Conservation (phyloP, 2,113 vertebrate genomes). For the Rhinichthys klamathensis region DNA sequence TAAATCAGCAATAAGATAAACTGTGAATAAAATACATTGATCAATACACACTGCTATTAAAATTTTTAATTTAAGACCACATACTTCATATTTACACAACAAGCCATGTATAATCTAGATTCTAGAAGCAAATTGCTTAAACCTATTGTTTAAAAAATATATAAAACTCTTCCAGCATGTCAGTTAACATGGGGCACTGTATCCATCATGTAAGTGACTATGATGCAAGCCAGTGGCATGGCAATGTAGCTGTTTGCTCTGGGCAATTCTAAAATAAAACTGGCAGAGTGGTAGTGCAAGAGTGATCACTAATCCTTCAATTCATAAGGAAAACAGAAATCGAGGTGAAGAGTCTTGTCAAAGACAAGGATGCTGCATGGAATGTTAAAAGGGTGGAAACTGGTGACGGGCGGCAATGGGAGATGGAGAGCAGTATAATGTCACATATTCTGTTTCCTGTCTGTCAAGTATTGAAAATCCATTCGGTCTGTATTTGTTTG, state of each 20-base stretch:
- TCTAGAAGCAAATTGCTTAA: not conserved
- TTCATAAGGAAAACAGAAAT: slow-evolving; percentile 19
- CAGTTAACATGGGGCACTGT: not conserved
- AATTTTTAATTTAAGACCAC: not conserved
- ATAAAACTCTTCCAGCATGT: not conserved
- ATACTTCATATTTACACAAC: not conserved
- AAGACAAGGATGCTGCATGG: slow-evolving; percentile 16
- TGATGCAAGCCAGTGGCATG: slow-evolving; percentile 2
- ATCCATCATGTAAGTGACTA: not conserved
- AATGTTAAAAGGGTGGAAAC: slow-evolving; percentile 10
- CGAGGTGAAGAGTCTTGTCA: slow-evolving; percentile 7
- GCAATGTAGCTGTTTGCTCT: slow-evolving; percentile 13
- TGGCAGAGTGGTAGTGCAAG: slow-evolving; percentile 14
- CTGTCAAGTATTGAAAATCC: slow-evolving; percentile 17
- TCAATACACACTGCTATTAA: not conserved
- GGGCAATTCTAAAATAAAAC: slow-evolving; percentile 15
- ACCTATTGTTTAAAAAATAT: not conserved
- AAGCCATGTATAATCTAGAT: not conserved
- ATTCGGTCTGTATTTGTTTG: not conserved
- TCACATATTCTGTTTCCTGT: slow-evolving; percentile 20
- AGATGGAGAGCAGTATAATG: not conserved
- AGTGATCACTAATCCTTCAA: slow-evolving; percentile 18
- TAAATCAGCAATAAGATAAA: no score
- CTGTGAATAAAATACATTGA: not conserved
- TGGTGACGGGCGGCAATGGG: not conserved